Base-by-base conservation (phyloP, 2,797 vertebrate species). In the Aselliscus stoliczkanus region DNA sequence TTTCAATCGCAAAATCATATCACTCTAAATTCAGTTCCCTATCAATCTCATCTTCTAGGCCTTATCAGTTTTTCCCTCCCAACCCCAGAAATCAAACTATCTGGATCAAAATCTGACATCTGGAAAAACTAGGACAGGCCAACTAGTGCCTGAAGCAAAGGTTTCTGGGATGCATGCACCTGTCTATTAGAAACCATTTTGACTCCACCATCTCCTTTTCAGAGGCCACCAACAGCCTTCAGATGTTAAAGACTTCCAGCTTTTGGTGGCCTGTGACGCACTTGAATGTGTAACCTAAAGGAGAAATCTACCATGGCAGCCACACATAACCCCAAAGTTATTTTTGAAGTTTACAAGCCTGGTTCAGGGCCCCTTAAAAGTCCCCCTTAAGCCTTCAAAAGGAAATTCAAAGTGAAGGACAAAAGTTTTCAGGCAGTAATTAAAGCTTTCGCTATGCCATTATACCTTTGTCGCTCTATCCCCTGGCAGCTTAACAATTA, bases 291-390 rank as follows among this genome's bases (percentile, higher is more conserved):
- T 75, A 95, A 96, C 90, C 92, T 62, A 39, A 31, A 96, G 88
- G 85, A 97, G 96, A 95, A 93, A 88, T 85, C 89, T 50, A 77
- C 92, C 72, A 21, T n/a, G 73, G 94, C 88, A 65, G 79, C 85
- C 90, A 73, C 72, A 87, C 54, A 87, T 29, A 92, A 96, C 70
- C 82, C 70, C 60, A n/a, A 72, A 88, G 96, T 95, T 97, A 97
- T 98, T 98, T 97, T 95, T 95, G 96, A 97, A 95, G 92, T 98
- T 98, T 98, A 98, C 80, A 73, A 97, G 97, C 80, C 67, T 70
- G 52, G 76, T 56, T 42, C 88, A 47, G 58, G 58, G 73, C 90
- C 96, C 83, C 92, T 97, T 96, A 96, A 96, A 96, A 96, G 92
- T 77, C 44, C 83, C 92, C 94, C 88, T 81, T 73, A 96, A 94